Evolutionary conservation across 2,113 vertebrate genomes (phyloP).

Genomic region (Prunella fulvescens): DNA sequence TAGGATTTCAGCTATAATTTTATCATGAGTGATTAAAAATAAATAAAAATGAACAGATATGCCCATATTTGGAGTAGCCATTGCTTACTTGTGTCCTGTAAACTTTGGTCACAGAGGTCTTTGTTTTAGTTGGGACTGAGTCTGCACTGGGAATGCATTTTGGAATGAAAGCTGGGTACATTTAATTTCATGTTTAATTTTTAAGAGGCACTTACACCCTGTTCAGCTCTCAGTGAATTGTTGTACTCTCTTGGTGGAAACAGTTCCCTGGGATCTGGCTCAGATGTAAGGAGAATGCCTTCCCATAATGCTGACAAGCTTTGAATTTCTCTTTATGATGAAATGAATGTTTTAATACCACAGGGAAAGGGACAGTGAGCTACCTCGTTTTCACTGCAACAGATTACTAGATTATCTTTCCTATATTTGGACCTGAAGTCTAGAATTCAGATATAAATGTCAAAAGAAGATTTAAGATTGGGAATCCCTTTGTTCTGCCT

Average conservation of each 20-base stretch:
- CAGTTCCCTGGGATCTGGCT: not conserved
- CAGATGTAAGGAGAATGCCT: not conserved
- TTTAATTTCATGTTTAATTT: not conserved
- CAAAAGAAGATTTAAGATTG: not conserved
- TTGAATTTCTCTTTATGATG: not conserved
- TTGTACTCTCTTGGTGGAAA: not conserved
- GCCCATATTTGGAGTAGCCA: not conserved
- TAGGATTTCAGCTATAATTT: not conserved
- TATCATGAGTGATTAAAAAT: not conserved
- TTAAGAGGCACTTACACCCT: not conserved
- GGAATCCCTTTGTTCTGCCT: not conserved
- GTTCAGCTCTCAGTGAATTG: not conserved
- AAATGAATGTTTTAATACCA: not conserved
- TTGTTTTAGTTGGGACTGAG: not conserved
- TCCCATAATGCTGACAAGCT: not conserved
- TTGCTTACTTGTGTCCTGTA: not conserved
- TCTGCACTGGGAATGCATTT: not conserved
- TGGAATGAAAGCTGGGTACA: not conserved
- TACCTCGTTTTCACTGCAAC: not conserved
- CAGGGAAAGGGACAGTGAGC: not conserved
- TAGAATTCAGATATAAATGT: not conserved
- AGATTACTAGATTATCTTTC: not conserved
- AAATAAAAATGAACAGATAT: not conserved
- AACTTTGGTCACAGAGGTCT: not conserved
- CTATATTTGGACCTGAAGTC: not conserved